Percentiles rank a stretch among this genome's conserved stretches.
Conservation (phyloP, 2,113 vertebrate species). For the Scomber scombrus region DNA sequence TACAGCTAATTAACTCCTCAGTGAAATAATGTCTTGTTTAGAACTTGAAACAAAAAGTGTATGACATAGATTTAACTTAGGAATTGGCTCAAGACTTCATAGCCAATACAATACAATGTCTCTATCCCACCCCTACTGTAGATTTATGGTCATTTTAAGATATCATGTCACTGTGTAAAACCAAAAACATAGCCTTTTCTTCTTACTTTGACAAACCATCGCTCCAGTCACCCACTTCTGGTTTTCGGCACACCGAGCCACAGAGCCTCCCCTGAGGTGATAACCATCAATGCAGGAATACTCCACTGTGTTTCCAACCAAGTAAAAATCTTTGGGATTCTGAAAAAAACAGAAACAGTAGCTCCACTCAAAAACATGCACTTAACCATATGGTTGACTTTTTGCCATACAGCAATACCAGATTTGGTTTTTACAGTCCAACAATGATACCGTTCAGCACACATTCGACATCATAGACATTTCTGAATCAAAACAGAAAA, state of each 20-base stretch:
- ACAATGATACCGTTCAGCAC: not conserved
- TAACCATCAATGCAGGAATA: slow-evolving; percentile 88
- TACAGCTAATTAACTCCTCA: too few relatives aligned
- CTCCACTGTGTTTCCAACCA: slow-evolving; percentile 86
- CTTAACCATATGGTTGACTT: too few relatives aligned
- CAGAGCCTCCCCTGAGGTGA: slow-evolving; percentile 85
- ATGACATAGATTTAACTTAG: too few relatives aligned
- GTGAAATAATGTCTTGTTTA: too few relatives aligned
- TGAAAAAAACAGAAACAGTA: slow-evolving; percentile 51
- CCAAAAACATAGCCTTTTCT: not conserved
- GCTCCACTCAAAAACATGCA: not conserved
- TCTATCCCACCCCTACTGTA: too few relatives aligned
- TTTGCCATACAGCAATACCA: not conserved
- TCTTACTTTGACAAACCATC: slow-evolving; percentile 88
- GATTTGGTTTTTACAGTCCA: not conserved
- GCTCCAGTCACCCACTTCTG: slow-evolving; percentile 84
- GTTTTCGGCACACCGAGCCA: slow-evolving; percentile 86
- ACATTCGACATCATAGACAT: too few relatives aligned
- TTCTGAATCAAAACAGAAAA: too few relatives aligned
- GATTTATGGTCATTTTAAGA: too few relatives aligned
- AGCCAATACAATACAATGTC: too few relatives aligned
- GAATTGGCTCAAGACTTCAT: too few relatives aligned
- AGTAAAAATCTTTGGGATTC: slow-evolving; percentile 82
- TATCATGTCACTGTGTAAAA: too few relatives aligned
- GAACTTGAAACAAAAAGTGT: too few relatives aligned